Percentiles rank a stretch among this genome's conserved stretches.
phyloP scores from a whole-genome alignment of 2,888 invertebrate genomes.

The Spialia ferax region DNA sequence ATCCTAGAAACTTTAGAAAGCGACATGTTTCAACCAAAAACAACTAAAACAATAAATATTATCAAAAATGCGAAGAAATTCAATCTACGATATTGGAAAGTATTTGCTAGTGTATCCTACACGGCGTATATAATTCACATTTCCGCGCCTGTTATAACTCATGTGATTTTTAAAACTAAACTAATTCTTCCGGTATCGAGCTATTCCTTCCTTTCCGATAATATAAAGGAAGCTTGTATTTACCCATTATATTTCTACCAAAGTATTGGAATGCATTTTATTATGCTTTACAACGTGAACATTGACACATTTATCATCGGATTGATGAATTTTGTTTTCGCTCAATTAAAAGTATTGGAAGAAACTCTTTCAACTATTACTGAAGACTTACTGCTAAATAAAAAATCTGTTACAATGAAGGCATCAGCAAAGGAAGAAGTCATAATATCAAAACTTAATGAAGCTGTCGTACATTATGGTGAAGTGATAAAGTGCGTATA shows the following conservation, averaged over 20 bases:
- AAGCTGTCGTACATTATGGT: conserved; percentile 53
- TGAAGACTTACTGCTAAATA: conserved; percentile 27
- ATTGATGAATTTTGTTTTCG: conserved; percentile 61
- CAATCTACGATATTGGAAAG: conserved; percentile 58
- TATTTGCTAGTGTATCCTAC: conserved; percentile 54
- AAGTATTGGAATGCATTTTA: conserved; percentile 58
- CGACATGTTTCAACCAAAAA: conserved; percentile 59
- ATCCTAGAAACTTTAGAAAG: conserved; percentile 58
- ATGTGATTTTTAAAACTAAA: conserved; percentile 51
- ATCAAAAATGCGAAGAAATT: conserved; percentile 58
- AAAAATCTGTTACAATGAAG: not conserved
- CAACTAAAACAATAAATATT: conserved; percentile 51
- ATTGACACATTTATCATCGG: conserved; percentile 67
- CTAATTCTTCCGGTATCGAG: conserved; percentile 55
- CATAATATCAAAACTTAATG: conserved; percentile 20
- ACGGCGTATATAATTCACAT: conserved; percentile 54
- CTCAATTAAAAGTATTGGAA: conserved; percentile 67
- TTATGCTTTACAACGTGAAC: conserved; percentile 61
- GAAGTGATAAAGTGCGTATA: conserved; percentile 62
- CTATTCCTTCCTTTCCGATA: conserved; percentile 62
- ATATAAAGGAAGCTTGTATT: conserved; percentile 51
- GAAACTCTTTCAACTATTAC: conserved; percentile 58
- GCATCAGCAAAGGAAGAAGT: not conserved
- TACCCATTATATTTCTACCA: conserved; percentile 67
- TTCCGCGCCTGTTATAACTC: conserved; percentile 52